Evolutionary conservation across 23 tunicate genomes (phyloP).

Genomic region (Halocynthia aurantium): DNA sequence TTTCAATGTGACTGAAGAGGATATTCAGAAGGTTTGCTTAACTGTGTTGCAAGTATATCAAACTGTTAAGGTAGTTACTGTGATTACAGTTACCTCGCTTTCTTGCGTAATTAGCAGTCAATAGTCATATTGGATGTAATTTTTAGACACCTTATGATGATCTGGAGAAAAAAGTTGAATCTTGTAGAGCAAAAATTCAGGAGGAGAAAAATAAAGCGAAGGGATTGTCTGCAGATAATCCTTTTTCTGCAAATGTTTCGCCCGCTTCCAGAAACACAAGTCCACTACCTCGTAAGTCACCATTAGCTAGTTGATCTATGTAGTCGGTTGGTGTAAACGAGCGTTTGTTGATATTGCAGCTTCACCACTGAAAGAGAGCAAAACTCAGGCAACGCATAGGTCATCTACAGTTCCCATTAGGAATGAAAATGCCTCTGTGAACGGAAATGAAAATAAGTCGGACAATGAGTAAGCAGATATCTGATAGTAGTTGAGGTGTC

Average conservation of each 20-base stretch:
- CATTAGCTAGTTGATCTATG: background rate
- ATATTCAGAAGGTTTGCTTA: constrained; percentile 64
- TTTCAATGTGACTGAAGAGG: constrained; percentile 82
- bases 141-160: constrained; percentile 27
- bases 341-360: background rate
- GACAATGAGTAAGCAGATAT: too few relatives aligned
- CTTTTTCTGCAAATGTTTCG: constrained; percentile 17
- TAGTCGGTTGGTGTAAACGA: background rate
- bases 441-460: too few relatives aligned
- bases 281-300: constrained; percentile 11
- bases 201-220: constrained; percentile 56
- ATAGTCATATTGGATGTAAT: background rate
- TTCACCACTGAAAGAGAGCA: background rate
- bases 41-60: constrained; percentile 46
- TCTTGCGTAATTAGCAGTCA: background rate
- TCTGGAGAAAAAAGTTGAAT: constrained; percentile 58
- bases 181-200: constrained; percentile 40
- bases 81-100: background rate
- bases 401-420: constrained; percentile 9
- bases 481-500: too few relatives aligned
- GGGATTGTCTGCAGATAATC: constrained; percentile 23
- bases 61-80: constrained; percentile 29
- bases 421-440: too few relatives aligned
- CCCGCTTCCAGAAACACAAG: constrained; percentile 16
- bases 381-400: background rate